Evolutionary conservation across 1,140 invertebrate genomes (phyloP), one percentile per base, ranked within the genome.

Genomic region (Heliothis subflexa): DNA sequence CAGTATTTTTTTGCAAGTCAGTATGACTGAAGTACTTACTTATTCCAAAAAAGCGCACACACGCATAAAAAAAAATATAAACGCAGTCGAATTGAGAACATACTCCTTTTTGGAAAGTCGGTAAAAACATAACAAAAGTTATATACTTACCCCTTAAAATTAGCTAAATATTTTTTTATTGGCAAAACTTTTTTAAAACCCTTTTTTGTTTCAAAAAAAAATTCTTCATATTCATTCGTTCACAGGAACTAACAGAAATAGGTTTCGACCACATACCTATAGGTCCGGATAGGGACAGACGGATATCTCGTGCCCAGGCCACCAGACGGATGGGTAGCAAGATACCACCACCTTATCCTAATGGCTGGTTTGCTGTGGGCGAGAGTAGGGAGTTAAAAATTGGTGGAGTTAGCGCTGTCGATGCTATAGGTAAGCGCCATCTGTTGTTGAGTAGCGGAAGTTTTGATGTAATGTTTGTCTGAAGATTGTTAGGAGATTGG

Each of bases 311-410:
- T 4, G 81, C 87, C 0, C 93, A 95, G 76, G 88, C 88, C 13
- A 83, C 94, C 11, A 82, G 96, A 3, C 95, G 95, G 74, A 88
- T 96, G 18, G 97, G 95, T 0, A 84, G 74, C 5, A 95, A 96
- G 66, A 84, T 98, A 10, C 97, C 97, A 0, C 98, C 98, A 0
- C 97, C 98, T 0, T 99, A 96, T 93, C 98, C 98, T 0, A 99
- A 99, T 85, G 98, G 98, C 12, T 99, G 98, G 98, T 98, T 97
- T 88, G 96, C 95, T 0, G 84, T 99, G 0, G 90, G 96, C 0
- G 98, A 98, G 89, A 97, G 97, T 7, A 93, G 91, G 21, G 94
- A 96, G 21, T 79, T 99, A 3, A 95, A 93, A 40, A 89, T 89
- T 2, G 96, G 96, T 47, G 91, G 96, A 79, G 96, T 97, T 0